These are phyloP conservation scores for Sphinx pinastri DNA, from an alignment of 2,888 invertebrate genomes.

Conservation along the genomic window DNA sequence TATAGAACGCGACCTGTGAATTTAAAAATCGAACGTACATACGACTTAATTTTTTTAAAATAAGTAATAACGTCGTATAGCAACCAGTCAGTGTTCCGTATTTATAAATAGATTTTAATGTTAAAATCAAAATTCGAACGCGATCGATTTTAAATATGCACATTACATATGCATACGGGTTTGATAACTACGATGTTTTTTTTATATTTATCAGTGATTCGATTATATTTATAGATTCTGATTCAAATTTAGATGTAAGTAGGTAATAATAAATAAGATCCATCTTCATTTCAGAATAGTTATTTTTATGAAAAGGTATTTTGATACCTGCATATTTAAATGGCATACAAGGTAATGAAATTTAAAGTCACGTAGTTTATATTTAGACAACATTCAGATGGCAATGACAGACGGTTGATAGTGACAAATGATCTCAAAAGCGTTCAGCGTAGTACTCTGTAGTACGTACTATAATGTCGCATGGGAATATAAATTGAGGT, in stretches of 20 bases:
- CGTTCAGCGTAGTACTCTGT: constrained; percentile 7
- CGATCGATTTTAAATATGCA: neutral
- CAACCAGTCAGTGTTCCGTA: constrained; percentile 14
- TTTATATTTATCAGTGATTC: neutral
- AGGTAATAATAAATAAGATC: neutral
- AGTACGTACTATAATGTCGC: constrained; percentile 4
- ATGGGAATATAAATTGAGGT: constrained; percentile 19
- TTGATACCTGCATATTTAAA: constrained; percentile 9
- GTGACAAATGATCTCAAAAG: constrained; percentile 23
- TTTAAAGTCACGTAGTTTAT: constrained; percentile 28
- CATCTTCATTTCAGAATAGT: neutral
- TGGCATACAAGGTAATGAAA: constrained; percentile 25
- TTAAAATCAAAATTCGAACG: neutral
- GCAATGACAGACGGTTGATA: constrained; percentile 29
- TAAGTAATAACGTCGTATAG: neutral
- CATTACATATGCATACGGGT: neutral
- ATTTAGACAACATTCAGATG: constrained; percentile 28
- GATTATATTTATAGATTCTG: neutral
- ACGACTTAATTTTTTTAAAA: neutral
- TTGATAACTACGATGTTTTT: neutral
- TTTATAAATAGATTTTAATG: neutral
- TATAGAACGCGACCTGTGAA: constrained; percentile 40
- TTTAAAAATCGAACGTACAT: constrained; percentile 26
- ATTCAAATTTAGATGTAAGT: neutral
- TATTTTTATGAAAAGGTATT: neutral